Base-by-base conservation (phyloP, 2,888 invertebrate species). In the Tineola bisselliella region DNA sequence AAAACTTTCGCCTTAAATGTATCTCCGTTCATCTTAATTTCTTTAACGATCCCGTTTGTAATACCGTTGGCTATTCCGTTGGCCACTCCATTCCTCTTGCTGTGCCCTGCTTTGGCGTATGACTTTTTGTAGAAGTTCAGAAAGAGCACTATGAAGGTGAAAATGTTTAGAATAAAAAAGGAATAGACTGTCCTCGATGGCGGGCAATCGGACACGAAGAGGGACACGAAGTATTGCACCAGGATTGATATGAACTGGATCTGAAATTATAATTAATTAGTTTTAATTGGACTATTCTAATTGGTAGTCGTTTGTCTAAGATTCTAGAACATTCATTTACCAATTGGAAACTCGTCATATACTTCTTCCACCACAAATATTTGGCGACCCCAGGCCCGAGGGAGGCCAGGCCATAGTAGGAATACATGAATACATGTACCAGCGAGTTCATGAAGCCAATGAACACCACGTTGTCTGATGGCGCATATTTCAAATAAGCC, bases 361-460 rank as follows among this genome's bases (percentile, higher is more conserved):
- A 92, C 67, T 91, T 93, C 76, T 95, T 95, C 94, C 94, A 95
- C 90, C 93, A 93, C 57, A 95, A 80, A 74, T 92, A 94, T 70
- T 92, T 92, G 63, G 90, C 90, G 65, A 91, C 90, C 25, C 88
- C 75, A 0, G 94, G 94, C 12, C 94, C 95, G 63, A 94, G 77
- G 0, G 93, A 93, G 0, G 94, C 88, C 71, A 94, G 75, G 44
- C 93, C 89, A 68, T 95, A 95, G 71, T 95, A 95, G 0, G 90
- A 84, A 72, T 95, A 95, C 94, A 95, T 95, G 65, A 94, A 86
- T 0, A 94, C 89, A 72, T 95, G 95, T 0, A 95, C 93, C 62
- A 91, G 84, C 0, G 93, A 91, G 74, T 95, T 94, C 3, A 94
- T 75, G 65, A 92, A 86, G 0, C 92, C 92, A 48, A 92, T 89